These are phyloP conservation scores for Diphyllodes magnificus DNA, from an alignment of 2,113 vertebrate genomes.

Conservation along the genomic window DNA sequence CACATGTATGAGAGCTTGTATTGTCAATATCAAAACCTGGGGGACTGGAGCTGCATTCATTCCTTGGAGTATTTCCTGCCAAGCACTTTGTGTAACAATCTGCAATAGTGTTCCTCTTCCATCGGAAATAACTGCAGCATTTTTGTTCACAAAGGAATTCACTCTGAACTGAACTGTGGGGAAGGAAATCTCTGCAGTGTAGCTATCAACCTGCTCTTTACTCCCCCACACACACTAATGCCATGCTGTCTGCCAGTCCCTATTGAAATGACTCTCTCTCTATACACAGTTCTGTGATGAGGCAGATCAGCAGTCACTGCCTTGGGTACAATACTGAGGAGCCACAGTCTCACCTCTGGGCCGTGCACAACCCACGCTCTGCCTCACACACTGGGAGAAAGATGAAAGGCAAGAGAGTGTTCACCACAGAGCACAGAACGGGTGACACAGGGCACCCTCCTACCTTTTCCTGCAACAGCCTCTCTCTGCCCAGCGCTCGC, in stretches of 20 bases:
- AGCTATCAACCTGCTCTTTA: background rate
- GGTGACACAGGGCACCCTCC: background rate
- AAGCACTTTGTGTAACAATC: background rate
- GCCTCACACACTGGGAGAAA: background rate
- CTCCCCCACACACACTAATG: background rate
- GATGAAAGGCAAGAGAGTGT: background rate
- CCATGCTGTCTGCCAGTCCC: background rate
- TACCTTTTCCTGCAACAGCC: constrained; percentile 27
- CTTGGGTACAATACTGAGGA: background rate
- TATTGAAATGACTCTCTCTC: background rate
- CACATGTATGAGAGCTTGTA: rapidly evolving
- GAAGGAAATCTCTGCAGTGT: background rate
- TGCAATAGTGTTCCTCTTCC: background rate
- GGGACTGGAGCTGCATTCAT: background rate
- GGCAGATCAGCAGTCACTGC: background rate
- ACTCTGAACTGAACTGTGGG: background rate
- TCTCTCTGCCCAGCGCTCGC: background rate
- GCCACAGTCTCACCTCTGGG: background rate
- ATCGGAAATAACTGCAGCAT: background rate
- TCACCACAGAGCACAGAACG: background rate
- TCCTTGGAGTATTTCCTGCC: background rate
- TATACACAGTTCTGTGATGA: background rate
- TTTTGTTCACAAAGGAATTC: background rate
- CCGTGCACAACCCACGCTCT: background rate
- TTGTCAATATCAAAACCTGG: background rate